Conservation (phyloP, 2,113 vertebrate genomes). For the Cettia cetti region DNA sequence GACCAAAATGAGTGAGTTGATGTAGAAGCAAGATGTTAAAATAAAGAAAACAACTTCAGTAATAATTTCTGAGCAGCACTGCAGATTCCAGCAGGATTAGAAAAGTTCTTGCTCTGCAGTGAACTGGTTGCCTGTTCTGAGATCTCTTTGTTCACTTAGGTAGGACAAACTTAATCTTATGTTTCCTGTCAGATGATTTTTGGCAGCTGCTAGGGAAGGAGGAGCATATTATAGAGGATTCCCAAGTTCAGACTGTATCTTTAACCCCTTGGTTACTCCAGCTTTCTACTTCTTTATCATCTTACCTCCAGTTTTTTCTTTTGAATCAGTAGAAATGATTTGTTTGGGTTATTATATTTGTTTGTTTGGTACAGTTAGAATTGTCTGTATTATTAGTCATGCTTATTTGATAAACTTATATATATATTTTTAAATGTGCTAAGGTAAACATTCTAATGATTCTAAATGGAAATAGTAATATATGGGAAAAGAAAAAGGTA, state of each 20-base stretch:
- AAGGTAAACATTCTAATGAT: neutral
- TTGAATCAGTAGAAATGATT: neutral
- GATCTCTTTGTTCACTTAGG: conserved; percentile 93
- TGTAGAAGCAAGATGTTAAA: conserved; percentile 72
- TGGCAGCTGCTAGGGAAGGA: conserved; percentile 77
- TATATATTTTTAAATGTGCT: neutral
- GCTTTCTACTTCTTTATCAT: neutral
- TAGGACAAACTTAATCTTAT: conserved; percentile 97
- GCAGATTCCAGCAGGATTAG: conserved; percentile 79
- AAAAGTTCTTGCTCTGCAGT: conserved; percentile 75
- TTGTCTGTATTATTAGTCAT: neutral
- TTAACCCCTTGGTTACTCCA: conserved; percentile 74
- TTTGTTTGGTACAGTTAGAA: neutral
- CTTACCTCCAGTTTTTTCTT: neutral
- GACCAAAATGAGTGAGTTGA: conserved; percentile 69
- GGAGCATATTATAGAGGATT: conserved; percentile 63
- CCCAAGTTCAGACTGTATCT: conserved; percentile 59
- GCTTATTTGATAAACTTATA: neutral
- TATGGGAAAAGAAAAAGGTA: neutral
- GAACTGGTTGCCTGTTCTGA: conserved; percentile 81
- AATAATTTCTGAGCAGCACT: conserved; percentile 69
- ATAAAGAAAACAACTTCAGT: conserved; percentile 71
- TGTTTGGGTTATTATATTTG: neutral
- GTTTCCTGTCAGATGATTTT: conserved; percentile 97
- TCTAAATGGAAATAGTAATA: neutral